These are phyloP conservation scores for Ifrita kowaldi DNA, from an alignment of 2,113 vertebrate genomes.

Conservation along the genomic window DNA sequence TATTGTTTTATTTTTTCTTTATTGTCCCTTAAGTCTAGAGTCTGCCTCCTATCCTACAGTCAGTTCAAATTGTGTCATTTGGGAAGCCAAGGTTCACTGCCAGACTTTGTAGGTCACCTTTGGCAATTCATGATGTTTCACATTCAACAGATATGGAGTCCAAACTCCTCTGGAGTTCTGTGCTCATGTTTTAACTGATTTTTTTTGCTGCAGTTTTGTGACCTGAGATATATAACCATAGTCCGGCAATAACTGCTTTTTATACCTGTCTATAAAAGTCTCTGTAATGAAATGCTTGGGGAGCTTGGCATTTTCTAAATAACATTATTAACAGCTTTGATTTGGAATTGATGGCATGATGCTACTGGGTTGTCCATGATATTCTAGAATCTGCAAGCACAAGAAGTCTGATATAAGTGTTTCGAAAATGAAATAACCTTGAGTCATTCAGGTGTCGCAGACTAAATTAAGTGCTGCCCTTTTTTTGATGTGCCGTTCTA, in stretches of 20 bases:
- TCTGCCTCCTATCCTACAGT: background rate
- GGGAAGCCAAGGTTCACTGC: background rate
- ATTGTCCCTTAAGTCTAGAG: background rate
- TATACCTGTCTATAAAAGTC: conserved; percentile 25
- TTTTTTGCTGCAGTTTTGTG: background rate
- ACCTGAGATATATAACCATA: background rate
- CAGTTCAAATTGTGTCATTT: background rate
- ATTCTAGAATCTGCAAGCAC: background rate
- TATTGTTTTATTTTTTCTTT: background rate
- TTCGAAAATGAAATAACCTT: conserved; percentile 58
- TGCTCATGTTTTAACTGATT: background rate
- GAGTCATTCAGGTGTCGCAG: conserved; percentile 47
- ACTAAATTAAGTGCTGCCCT: conserved; percentile 61
- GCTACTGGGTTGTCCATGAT: background rate
- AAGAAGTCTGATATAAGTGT: conserved; percentile 8
- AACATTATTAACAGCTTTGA: conserved; percentile 52
- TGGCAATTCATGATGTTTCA: background rate
- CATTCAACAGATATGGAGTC: background rate
- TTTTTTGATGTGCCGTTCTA: conserved; percentile 49
- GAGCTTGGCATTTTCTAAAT: conserved; percentile 46
- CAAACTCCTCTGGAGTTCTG: background rate
- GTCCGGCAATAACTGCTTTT: conserved; percentile 37
- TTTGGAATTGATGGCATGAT: conserved; percentile 41
- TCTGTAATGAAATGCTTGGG: conserved; percentile 39
- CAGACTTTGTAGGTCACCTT: background rate